Conservation (phyloP, 1,140 invertebrate genomes). For the Microplitis demolitor region DNA sequence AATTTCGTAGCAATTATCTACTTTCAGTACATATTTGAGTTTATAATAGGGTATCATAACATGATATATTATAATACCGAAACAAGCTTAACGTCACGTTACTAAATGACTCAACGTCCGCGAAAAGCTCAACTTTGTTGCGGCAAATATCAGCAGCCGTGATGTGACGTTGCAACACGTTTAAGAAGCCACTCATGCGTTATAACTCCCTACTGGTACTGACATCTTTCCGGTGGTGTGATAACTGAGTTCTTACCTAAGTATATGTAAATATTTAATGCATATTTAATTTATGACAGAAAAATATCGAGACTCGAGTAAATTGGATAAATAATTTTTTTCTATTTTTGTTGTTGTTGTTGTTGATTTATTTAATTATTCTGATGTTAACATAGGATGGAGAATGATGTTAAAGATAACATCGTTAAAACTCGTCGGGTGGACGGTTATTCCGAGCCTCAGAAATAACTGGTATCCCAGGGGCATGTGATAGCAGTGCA, state of each 20-base stretch:
- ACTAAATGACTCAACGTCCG: background rate
- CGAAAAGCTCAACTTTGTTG: background rate
- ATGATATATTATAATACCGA: too few relatives aligned
- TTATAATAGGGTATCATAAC: too few relatives aligned
- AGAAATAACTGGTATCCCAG: background rate
- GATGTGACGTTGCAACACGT: constrained; percentile 4
- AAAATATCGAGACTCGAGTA: background rate
- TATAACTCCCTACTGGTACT: background rate
- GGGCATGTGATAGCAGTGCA: background rate
- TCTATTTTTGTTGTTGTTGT: background rate
- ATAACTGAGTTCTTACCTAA: background rate
- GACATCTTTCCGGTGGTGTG: background rate
- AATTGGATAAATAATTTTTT: background rate
- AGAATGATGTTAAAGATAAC: background rate
- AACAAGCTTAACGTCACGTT: too few relatives aligned
- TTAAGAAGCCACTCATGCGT: constrained; percentile 6
- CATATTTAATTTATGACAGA: background rate
- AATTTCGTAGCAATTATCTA: too few relatives aligned
- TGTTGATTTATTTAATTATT: background rate
- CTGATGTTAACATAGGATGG: background rate
- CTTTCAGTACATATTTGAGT: too few relatives aligned
- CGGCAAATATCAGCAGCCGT: too few relatives aligned
- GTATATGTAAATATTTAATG: background rate
- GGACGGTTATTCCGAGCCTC: background rate
- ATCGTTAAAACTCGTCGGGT: background rate